Base-by-base conservation (phyloP, 2,797 vertebrate species). In the Silurus aristotelis region DNA sequence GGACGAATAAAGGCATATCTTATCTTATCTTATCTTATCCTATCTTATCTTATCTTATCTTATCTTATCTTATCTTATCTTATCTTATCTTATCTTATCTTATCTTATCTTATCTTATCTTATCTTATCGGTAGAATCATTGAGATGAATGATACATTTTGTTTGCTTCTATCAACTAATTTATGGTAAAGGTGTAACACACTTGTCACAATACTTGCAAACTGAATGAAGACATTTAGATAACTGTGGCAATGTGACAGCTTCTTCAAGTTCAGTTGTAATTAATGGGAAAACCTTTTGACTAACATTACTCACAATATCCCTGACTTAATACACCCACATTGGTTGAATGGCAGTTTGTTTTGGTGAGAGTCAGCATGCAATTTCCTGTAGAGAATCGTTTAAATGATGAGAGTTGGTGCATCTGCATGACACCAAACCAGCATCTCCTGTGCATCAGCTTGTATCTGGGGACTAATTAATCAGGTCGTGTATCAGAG, bases 211-310 rank as follows among this genome's bases (percentile, higher is more conserved):
- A 52, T 83, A 27, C 58, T 25, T 10, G 80, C 61, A 84, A 80
- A 76, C 55, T 25, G 72, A 52, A 48, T 12, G 46, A 88, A 67
- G 77, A 31, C 13, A 58, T 80, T 87, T 66, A 71, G n/a, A 88
- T 92, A 94, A 94, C 82, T 85, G 63, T 92, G 91, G 92, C 90
- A 90, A 84, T 75, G 61, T 80, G 85, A 90, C 88, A 86, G 85
- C 68, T 89, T 87, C 85, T 92, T 93, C 90, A 90, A 87, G 89
- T 88, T 91, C 85, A 48, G 17, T 66, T 70, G 79, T 90, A 95
- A 94, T 94, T 94, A 93, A 85, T 85, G 84, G 87, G 89, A 90
- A 85, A 85, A 88, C 84, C 84, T 91, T 92, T 94, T 91, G 91
- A 92, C 91, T 89, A 90, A 89, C 88, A 90, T 87, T 85, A 85